phyloP scores from a whole-genome alignment of 1,140 invertebrate genomes.

The Proctacanthus coquilletti region DNA sequence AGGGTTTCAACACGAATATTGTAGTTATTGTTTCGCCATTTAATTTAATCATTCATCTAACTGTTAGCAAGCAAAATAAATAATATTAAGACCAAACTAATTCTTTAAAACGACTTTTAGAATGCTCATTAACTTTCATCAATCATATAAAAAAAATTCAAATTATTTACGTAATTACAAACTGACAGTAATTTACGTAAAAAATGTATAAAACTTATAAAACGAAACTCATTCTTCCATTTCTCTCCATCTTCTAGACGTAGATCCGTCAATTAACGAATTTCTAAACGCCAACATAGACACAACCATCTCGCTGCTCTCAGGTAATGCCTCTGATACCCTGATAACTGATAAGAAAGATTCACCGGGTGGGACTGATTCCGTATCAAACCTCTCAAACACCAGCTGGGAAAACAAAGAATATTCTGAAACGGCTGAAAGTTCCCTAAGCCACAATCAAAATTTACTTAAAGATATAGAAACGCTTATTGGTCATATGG shows the following conservation, averaged over 20 bases:
- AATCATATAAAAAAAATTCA: too few species aligned
- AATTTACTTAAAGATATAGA: slow-evolving; percentile 27
- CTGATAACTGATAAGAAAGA: background rate
- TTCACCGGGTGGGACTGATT: background rate
- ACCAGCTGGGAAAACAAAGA: slow-evolving; percentile 3
- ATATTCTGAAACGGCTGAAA: background rate
- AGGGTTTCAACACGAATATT: too few species aligned
- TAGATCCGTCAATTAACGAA: slow-evolving; percentile 15
- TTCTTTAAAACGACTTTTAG: too few species aligned
- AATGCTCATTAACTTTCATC: too few species aligned
- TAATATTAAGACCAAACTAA: too few species aligned
- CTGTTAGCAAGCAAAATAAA: too few species aligned
- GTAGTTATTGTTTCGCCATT: too few species aligned
- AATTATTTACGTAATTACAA: too few species aligned
- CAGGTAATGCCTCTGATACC: too few species aligned
- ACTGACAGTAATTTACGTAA: too few species aligned
- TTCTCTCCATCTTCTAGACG: background rate
- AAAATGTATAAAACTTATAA: background rate
- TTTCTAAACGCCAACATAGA: slow-evolving; percentile 17
- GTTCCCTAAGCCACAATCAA: slow-evolving; percentile 4
- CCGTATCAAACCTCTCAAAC: slow-evolving; percentile 4
- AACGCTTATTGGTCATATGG: slow-evolving; percentile 28
- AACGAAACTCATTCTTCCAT: background rate
- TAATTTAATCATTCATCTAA: too few species aligned
- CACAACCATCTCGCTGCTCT: background rate